Conservation (phyloP, 2,113 vertebrate species). For the Serranochromis macrocephalus region DNA sequence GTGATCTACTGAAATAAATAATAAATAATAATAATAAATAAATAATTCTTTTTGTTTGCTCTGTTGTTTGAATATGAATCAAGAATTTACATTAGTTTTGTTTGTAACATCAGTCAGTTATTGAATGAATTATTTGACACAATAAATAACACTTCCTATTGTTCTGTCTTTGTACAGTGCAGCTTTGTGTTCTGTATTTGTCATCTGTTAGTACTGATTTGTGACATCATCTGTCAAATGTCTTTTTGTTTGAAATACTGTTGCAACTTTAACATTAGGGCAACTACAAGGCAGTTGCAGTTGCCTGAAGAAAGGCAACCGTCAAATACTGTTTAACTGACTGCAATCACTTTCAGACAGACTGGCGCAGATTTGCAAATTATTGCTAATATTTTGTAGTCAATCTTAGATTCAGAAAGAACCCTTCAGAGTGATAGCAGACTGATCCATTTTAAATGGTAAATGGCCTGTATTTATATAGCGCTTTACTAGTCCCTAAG, state of each 20-base stretch:
- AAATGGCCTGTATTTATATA: no score
- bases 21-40: no score
- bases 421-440: neutral
- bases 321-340: neutral
- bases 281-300: neutral
- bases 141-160: neutral
- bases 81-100: neutral
- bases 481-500: no score
- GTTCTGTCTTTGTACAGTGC: neutral
- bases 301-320: neutral
- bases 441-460: neutral
- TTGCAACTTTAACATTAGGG: neutral
- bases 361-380: neutral
- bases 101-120: neutral
- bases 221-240: neutral
- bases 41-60: rapidly evolving
- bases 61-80: neutral
- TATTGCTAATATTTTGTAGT: neutral
- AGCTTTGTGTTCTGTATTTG: neutral
- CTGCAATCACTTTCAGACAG: neutral
- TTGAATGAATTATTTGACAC: neutral
- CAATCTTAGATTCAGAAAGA: neutral
- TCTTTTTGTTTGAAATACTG: neutral
- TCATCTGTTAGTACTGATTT: neutral
- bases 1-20: neutral